Percentiles rank a stretch among this genome's conserved stretches.
Evolutionary conservation across 2,797 vertebrate species (phyloP).

Genomic region (Thripadectes ignobilis): DNA sequence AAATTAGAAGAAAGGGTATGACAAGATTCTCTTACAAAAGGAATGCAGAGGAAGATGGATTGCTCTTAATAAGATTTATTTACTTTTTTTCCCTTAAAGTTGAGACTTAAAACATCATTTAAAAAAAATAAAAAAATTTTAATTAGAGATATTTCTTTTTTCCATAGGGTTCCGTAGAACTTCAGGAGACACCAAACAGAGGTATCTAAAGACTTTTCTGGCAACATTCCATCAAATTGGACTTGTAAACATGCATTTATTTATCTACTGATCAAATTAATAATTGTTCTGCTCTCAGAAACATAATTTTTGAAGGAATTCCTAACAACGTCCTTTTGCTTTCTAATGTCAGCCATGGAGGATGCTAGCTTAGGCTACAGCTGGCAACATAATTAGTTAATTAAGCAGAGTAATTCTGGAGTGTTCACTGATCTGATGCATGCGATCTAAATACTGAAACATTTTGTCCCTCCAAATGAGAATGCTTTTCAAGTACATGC

Average conservation of each 20-base stretch:
- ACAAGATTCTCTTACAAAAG: conserved; percentile 14
- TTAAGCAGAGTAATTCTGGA: neutral
- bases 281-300: neutral
- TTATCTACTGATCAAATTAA: neutral
- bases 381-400: neutral
- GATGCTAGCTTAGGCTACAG: neutral
- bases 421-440: neutral
- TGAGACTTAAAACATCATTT: neutral
- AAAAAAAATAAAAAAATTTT: neutral
- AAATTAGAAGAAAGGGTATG: neutral
- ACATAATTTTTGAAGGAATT: neutral
- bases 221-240: neutral
- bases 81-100: neutral
- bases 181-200: neutral
- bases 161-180: neutral
- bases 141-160: neutral
- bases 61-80: conserved; percentile 28
- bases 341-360: neutral
- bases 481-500: neutral
- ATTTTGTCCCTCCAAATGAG: neutral
- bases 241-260: neutral
- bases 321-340: neutral
- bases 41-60: neutral
- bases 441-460: conserved; percentile 1
- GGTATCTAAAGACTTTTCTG: neutral